Evolutionary conservation across 2,797 vertebrate species (phyloP).

Genomic region (Anniella stebbinsi): DNA sequence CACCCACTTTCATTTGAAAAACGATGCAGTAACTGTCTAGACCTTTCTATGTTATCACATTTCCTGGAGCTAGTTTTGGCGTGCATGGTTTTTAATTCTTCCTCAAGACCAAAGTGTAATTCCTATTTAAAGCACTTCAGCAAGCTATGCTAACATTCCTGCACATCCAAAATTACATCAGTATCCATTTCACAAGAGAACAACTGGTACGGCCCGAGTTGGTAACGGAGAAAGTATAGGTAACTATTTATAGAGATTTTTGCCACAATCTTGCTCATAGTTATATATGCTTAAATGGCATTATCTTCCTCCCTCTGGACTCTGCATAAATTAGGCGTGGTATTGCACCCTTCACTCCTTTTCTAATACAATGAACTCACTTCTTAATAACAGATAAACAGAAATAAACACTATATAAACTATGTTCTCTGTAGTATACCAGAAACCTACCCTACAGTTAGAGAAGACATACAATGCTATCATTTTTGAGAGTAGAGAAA

Average conservation of each 20-base stretch:
- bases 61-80: slow-evolving; percentile 6
- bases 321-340: background rate
- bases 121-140: slow-evolving; percentile 26
- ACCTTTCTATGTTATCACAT: slow-evolving; percentile 22
- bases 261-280: slow-evolving; percentile 4
- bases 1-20: slow-evolving; percentile 7
- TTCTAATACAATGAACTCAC: background rate
- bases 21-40: slow-evolving; percentile 23
- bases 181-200: slow-evolving; percentile 3
- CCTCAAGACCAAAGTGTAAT: background rate
- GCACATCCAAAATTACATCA: slow-evolving; percentile 21
- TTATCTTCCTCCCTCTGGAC: background rate
- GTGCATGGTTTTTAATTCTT: background rate
- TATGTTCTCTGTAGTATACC: background rate
- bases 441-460: background rate
- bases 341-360: background rate
- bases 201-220: background rate
- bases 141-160: background rate
- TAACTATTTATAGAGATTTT: slow-evolving; percentile 25
- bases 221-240: background rate
- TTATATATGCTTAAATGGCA: background rate
- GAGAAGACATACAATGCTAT: background rate
- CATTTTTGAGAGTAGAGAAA: background rate
- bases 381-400: background rate
- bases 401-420: background rate